phyloP scores from a whole-genome alignment of 2,113 vertebrate genomes.

The Calonectris borealis region DNA sequence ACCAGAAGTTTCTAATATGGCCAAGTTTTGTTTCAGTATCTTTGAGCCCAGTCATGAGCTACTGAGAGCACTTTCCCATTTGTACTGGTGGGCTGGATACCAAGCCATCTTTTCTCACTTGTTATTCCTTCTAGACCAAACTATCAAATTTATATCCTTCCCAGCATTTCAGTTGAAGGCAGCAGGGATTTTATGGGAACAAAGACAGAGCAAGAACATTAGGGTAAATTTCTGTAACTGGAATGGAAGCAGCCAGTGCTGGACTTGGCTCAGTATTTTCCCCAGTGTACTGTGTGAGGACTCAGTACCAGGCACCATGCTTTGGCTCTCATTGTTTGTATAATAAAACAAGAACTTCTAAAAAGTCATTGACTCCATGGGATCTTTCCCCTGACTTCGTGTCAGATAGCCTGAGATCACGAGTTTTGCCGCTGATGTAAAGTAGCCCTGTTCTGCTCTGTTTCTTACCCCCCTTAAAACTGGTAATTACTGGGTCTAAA shows the following conservation, averaged over 20 bases:
- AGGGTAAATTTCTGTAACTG: neutral
- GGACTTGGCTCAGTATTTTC: neutral
- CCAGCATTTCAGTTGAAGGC: neutral
- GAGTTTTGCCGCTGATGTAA: neutral
- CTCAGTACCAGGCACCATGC: neutral
- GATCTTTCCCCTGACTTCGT: neutral
- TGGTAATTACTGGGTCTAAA: neutral
- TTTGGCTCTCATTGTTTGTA: neutral
- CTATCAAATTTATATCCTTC: neutral
- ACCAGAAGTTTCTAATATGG: neutral
- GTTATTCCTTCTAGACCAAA: neutral
- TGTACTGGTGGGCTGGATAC: neutral
- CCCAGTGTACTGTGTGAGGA: rapidly evolving
- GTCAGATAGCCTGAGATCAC: neutral
- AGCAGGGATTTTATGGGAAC: neutral
- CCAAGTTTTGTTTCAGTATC: neutral
- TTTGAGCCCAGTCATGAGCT: neutral
- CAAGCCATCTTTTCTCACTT: neutral
- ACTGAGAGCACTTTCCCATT: neutral
- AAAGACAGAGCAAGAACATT: neutral
- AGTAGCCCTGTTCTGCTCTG: neutral
- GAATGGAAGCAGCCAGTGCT: neutral
- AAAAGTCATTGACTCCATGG: neutral
- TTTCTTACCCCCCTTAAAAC: neutral
- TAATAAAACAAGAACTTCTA: neutral